These are phyloP conservation scores for Polyergus mexicanus DNA, from an alignment of 1,140 invertebrate genomes.

Conservation along the genomic window DNA sequence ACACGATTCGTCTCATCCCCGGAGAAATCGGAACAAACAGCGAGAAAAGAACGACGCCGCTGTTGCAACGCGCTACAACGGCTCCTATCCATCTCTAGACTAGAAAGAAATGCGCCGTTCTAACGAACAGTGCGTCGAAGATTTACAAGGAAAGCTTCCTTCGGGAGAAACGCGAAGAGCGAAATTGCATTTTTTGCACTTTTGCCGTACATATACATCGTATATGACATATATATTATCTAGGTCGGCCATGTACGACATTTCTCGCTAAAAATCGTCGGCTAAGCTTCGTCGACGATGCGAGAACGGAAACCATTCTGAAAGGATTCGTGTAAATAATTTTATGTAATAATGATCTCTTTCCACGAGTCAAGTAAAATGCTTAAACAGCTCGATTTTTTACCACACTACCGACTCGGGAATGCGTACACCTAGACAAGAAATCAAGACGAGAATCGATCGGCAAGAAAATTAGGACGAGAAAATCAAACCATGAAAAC, in stretches of 20 bases:
- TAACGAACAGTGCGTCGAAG: constrained; percentile 53
- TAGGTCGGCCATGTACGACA: background rate
- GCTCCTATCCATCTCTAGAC: constrained; percentile 81
- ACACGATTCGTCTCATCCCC: constrained; percentile 24
- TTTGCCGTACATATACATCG: constrained; percentile 6
- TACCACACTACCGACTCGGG: background rate
- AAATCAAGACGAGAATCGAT: constrained; percentile 2
- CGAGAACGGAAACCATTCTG: background rate
- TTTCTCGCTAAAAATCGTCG: background rate
- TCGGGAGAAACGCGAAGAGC: constrained; percentile 37
- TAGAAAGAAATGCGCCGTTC: constrained; percentile 79
- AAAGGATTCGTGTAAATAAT: background rate
- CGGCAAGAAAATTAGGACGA: background rate
- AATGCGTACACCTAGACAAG: background rate
- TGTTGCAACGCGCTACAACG: constrained; percentile 69
- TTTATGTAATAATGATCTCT: background rate
- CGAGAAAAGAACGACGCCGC: constrained; percentile 67
- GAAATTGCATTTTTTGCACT: constrained; percentile 34
- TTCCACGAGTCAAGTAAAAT: background rate
- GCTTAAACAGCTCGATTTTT: background rate
- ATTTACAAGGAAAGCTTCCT: constrained; percentile 49
- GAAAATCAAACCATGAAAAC: constrained; percentile 83
- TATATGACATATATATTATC: background rate
- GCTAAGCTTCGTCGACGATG: background rate
- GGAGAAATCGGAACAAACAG: constrained; percentile 50